Conservation (phyloP, 2,797 vertebrate genomes). For the Pyrocephalus nanus region DNA sequence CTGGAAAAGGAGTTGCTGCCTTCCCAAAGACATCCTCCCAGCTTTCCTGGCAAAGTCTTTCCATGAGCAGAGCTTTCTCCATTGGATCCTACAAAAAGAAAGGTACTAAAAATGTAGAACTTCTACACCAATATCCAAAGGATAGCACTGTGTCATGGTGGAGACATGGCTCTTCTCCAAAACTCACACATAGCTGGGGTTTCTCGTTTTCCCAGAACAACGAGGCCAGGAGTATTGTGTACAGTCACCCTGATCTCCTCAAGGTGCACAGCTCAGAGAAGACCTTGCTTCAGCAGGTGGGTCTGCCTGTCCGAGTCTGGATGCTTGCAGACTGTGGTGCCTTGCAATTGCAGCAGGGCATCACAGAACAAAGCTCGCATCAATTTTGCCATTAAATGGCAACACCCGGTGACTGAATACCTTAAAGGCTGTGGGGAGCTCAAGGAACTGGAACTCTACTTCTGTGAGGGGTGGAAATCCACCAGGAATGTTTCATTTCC, state of each 20-base stretch:
- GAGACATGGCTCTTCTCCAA: neutral
- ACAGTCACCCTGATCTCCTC: neutral
- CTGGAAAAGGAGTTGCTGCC: neutral
- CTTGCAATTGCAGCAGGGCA: neutral
- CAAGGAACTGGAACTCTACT: neutral
- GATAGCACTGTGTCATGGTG: neutral
- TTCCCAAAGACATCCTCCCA: neutral
- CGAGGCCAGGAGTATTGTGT: accelerated
- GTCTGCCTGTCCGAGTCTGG: neutral
- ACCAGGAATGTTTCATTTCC: neutral
- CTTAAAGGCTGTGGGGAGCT: neutral
- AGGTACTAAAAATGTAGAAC: neutral
- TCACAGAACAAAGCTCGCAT: neutral
- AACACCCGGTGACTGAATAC: neutral
- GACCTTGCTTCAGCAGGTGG: neutral
- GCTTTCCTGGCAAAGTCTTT: neutral
- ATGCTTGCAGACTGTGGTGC: neutral
- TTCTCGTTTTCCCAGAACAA: neutral
- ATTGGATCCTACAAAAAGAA: neutral
- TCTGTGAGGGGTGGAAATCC: neutral
- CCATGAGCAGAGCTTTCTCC: neutral
- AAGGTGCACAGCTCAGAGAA: neutral
- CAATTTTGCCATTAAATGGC: neutral
- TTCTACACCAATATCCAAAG: neutral
- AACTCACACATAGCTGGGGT: neutral